phyloP scores from a whole-genome alignment of 2,888 invertebrate genomes.

The Bimastos eiseni region DNA sequence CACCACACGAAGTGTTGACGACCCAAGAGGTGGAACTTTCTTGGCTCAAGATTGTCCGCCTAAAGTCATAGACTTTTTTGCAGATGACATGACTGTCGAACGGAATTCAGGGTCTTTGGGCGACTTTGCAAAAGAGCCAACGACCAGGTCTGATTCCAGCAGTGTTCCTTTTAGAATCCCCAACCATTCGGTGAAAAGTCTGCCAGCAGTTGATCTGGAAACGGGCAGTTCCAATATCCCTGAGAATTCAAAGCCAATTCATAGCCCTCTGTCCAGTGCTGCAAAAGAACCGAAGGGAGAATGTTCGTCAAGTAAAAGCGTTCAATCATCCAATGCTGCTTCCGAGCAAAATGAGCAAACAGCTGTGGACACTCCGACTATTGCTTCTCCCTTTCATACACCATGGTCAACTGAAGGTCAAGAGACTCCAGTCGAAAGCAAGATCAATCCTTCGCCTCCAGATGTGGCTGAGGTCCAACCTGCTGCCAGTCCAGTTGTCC shows the following conservation, averaged over 20 bases:
- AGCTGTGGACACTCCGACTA: neutral
- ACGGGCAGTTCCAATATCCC: neutral
- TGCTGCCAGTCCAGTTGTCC: neutral
- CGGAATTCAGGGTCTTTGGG: neutral
- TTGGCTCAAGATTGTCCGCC: neutral
- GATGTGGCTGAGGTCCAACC: neutral
- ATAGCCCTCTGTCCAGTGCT: neutral
- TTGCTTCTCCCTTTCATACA: neutral
- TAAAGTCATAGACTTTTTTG: conserved; percentile 8
- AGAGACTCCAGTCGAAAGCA: neutral
- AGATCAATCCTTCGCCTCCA: neutral
- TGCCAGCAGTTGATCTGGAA: neutral
- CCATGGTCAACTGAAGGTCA: neutral
- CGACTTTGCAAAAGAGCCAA: neutral
- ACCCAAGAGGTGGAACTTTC: neutral
- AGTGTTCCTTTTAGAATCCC: neutral
- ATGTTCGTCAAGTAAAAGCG: neutral
- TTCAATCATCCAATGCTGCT: neutral
- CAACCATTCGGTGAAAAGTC: conserved; percentile 4
- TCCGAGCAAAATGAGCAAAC: neutral
- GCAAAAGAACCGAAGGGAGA: neutral
- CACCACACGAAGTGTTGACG: neutral
- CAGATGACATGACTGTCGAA: neutral
- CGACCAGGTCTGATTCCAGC: neutral
- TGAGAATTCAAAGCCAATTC: neutral